A percentile compares a stretch with the other conserved stretches of the same genome.
Evolutionary conservation across 2,888 invertebrate species (phyloP).

Genomic region (Nasonia oneida): DNA sequence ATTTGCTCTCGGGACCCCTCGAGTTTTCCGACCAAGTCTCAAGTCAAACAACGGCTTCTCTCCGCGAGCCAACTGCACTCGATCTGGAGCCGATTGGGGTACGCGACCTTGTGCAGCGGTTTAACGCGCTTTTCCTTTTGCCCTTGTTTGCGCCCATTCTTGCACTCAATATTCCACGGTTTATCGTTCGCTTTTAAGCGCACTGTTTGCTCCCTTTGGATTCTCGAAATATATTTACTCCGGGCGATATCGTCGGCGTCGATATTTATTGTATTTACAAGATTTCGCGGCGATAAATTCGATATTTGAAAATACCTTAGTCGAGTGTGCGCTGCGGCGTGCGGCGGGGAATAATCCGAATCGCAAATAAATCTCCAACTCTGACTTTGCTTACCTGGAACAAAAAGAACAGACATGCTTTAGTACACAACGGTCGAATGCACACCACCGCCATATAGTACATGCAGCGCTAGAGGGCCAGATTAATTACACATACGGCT

Average conservation of each 20-base stretch:
- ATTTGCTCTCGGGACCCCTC: conserved; percentile 24
- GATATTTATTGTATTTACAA: conserved; percentile 8
- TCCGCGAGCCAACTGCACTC: background rate
- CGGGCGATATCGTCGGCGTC: background rate
- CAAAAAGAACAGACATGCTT: background rate
- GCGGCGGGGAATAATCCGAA: background rate
- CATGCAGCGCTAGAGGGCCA: background rate
- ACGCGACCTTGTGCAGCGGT: conserved; percentile 4
- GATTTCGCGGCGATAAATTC: background rate
- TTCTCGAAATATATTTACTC: conserved; percentile 3
- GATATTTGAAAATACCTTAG: background rate
- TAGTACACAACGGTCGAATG: background rate
- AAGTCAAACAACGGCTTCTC: conserved; percentile 47
- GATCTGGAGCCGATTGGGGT: conserved; percentile 1
- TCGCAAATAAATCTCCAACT: background rate
- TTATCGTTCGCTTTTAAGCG: background rate
- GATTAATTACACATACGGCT: conserved; percentile 1
- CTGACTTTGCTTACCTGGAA: conserved; percentile 44
- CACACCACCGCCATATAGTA: background rate
- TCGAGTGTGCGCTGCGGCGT: background rate
- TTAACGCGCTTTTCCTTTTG: conserved; percentile 25
- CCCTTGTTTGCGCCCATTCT: conserved; percentile 20
- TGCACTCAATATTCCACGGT: conserved; percentile 10
- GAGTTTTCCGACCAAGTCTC: conserved; percentile 42
- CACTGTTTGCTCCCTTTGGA: background rate